Evolutionary conservation across 2,113 vertebrate genomes (phyloP).

Genomic region (Capricornis sumatraensis): DNA sequence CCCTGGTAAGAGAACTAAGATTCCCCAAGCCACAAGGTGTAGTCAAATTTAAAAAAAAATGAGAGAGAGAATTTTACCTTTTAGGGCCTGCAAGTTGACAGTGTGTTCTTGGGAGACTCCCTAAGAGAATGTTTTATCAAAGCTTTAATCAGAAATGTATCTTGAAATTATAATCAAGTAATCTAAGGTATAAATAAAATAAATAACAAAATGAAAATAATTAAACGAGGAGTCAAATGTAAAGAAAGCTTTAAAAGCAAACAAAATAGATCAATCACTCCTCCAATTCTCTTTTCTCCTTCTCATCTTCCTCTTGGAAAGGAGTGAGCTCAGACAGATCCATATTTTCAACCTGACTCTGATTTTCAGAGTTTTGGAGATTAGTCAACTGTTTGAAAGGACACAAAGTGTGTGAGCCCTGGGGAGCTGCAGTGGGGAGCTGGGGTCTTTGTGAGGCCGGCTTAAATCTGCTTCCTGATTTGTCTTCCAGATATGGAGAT

Average conservation of each 20-base stretch:
- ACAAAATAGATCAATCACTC: background rate
- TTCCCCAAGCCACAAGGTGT: background rate
- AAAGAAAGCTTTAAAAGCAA: constrained; percentile 12
- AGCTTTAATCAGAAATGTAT: background rate
- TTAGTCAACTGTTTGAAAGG: background rate
- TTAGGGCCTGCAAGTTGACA: background rate
- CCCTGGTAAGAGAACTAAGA: background rate
- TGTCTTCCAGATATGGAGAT: background rate
- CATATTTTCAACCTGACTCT: background rate
- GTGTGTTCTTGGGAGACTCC: background rate
- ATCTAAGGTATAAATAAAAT: background rate
- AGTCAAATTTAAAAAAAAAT: accelerated
- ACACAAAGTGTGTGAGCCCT: background rate
- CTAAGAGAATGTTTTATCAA: background rate
- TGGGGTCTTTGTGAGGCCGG: background rate
- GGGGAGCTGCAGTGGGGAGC: background rate
- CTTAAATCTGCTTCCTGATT: background rate
- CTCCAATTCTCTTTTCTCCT: background rate
- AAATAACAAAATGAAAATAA: background rate
- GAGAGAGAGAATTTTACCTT: background rate
- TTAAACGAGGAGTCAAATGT: background rate
- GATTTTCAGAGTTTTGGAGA: background rate
- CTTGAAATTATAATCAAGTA: background rate
- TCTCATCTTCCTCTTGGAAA: background rate
- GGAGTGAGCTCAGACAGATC: background rate